Percentiles rank a stretch among this genome's conserved stretches.
These are phyloP conservation scores for Ganaspis sp. DNA, from an alignment of 1,140 invertebrate genomes.

Conservation along the genomic window DNA sequence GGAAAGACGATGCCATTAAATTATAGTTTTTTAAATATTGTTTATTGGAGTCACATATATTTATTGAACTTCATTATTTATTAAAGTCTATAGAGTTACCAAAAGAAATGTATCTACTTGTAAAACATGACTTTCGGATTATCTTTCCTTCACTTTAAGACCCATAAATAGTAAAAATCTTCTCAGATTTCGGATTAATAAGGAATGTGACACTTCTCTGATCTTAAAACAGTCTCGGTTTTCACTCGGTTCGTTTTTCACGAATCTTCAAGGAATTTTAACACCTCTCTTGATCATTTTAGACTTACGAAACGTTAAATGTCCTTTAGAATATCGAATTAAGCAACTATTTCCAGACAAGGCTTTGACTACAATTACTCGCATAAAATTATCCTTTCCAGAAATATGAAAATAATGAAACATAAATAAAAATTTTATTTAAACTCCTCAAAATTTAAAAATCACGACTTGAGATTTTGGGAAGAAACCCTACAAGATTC, in stretches of 20 bases:
- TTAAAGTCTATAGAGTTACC: neutral
- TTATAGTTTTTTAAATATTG: no score
- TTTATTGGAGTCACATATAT: no score
- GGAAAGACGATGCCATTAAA: no score
- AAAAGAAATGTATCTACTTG: neutral
- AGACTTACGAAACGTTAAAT: neutral
- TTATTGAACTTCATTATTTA: no score
- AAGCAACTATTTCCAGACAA: no score
- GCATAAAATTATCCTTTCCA: no score
- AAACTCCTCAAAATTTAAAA: no score
- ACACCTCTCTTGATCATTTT: neutral
- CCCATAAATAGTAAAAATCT: neutral
- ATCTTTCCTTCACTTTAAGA: neutral
- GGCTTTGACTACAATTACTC: no score
- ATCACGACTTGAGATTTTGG: no score
- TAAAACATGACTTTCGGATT: neutral
- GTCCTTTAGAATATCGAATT: neutral
- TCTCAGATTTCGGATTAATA: neutral
- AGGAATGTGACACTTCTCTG: constrained; percentile 4
- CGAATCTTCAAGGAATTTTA: neutral
- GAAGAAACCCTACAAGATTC: no score
- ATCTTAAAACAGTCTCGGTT: constrained; percentile 6
- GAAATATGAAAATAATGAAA: no score
- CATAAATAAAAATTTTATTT: no score
- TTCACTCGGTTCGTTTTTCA: neutral